Evolutionary conservation across 1,140 invertebrate genomes (phyloP).

Genomic region (Dreissena rostriformis): DNA sequence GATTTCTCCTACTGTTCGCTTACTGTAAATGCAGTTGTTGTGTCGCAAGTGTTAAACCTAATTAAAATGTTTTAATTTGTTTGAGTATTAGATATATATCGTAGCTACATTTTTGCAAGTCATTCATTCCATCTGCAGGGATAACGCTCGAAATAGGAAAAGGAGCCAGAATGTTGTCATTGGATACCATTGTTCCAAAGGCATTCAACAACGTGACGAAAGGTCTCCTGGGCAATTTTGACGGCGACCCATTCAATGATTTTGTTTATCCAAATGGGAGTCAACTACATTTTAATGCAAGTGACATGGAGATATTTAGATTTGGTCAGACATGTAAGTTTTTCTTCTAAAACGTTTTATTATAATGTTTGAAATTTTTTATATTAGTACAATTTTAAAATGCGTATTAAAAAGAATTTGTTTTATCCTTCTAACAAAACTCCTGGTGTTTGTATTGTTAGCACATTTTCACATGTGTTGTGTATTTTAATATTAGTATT

Average conservation of each 20-base stretch:
- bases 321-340: not conserved
- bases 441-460: too few relatives aligned
- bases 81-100: not conserved
- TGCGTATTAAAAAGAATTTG: not conserved
- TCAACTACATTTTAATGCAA: not conserved
- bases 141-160: not conserved
- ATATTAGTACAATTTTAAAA: not conserved
- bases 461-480: too few relatives aligned
- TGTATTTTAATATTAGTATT: too few relatives aligned
- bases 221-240: not conserved
- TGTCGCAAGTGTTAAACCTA: not conserved
- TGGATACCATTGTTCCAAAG: not conserved
- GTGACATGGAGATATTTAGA: not conserved
- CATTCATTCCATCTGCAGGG: not conserved
- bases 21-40: not conserved
- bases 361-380: not conserved
- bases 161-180: not conserved
- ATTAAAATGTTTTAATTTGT: not conserved
- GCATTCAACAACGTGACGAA: constrained; percentile 15
- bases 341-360: not conserved
- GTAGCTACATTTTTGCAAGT: not conserved
- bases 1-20: not conserved
- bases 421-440: too few relatives aligned
- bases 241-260: not conserved
- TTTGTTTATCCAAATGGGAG: not conserved